Evolutionary conservation across 2,888 invertebrate genomes (phyloP), one percentile per base, ranked within the genome.

Genomic region (Vanessa cardui): DNA sequence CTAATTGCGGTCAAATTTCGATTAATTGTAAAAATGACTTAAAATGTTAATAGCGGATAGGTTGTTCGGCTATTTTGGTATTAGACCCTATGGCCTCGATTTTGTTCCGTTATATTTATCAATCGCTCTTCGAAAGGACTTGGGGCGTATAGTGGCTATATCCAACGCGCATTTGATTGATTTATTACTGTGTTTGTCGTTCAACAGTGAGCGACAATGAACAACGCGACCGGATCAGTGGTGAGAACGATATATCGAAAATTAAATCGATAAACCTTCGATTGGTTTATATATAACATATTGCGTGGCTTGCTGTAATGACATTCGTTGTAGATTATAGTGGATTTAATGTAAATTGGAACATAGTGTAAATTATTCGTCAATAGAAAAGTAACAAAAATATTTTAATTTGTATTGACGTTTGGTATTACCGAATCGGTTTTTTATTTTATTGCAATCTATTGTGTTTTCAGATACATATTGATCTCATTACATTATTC

Each of bases 91-190:
- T 0, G n/a, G 46, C 12, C 16, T 46, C 12, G n/a, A 6, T 16
- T 16, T 0, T 6, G 16, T 7, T 47, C 18, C 6, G 18, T 47
- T 16, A 47, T 18, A 47, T n/a, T 47, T 39, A 39, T 39, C 39
- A 12, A 39, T 50, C 54, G 54, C 54, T 54, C n/a, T 54, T 54
- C 31, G 15, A 54, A 33, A 31, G 26, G 9, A 44, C 76, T 82
- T 80, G 52, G 2, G 65, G 72, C 73, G 58, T 46, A 73, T 73
- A 66, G 77, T 81, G 79, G 82, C 80, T 73, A 70, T 73, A 78
- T 81, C 78, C 83, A 82, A 74, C 75, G 81, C 78, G 76, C 77
- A 81, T 85, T 86, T 87, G 90, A 90, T 90, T 90, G 91, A 90
- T 90, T 90, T 89, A 90, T 85, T 83, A 83, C 83, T 73, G 72